Evolutionary conservation across 37 sponge, comb jelly and placozoan species (phyloP), one percentile per base, ranked within the genome.

Genomic region (Diacarnus erythraeanus): DNA sequence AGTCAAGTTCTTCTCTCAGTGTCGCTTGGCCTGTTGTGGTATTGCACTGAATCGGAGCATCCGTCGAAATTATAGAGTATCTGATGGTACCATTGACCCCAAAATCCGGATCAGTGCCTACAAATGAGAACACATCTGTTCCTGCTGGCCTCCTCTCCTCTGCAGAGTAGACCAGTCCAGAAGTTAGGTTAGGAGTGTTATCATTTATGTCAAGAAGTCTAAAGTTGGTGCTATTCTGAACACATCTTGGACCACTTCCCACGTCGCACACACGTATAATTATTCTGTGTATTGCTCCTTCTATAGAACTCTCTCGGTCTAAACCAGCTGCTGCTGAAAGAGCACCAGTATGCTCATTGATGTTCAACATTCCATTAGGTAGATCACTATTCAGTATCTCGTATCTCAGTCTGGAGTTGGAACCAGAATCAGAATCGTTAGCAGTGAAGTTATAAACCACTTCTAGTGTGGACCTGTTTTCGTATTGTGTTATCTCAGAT

Each of bases 161-260:
- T 0, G 80, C 80, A 0, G 27, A 27, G 41, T 74, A 75, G 42
- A 8, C 31, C 34, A 64, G 41, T 34, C 69, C 80, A n/a, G 71
- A 41, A 39, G 72, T 57, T 23, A 86, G 42, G 56, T 1, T 8
- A 18, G 87, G 87, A 20, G 37, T n/a, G 70, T 86, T 86, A 42
- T 86, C 87, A 80, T 86, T 86, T 58, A 80, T 79, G 58, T 86
- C 87, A 26, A 75, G 35, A 3, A 86, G 38, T 9, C 38, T 76
- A 58, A 80, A 33, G 1, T 30, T 66, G 25, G 74, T 21, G 2
- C 2, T 63, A 17, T 40, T 23, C 21, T 51, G 42, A 1, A 17
- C 44, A 35, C 25, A 74, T 15, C 26, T 26, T 8, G 31, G 57
- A 31, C 39, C 2, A 25, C 25, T 66, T 38, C 81, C 81, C 43